phyloP scores from a whole-genome alignment of 2,888 invertebrate species.

The Spatulosminthurus flaviceps region DNA sequence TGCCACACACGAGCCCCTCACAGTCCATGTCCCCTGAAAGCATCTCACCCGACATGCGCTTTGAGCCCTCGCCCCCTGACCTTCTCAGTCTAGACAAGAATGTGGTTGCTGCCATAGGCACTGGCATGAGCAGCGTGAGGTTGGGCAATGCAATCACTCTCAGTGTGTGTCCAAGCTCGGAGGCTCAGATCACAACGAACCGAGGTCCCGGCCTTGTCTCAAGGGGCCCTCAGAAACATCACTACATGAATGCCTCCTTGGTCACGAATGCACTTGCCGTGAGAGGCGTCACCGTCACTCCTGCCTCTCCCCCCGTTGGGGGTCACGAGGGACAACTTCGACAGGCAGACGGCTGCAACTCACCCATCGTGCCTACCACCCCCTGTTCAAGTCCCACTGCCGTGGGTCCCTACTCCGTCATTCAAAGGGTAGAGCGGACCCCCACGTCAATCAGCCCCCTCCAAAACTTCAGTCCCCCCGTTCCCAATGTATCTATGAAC shows the following conservation, averaged over 20 bases:
- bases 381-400: conserved; percentile 41
- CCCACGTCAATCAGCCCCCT: conserved; percentile 38
- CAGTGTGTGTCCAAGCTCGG: conserved; percentile 53
- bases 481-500: background rate
- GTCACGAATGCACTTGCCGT: conserved; percentile 53
- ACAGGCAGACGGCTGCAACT: conserved; percentile 25
- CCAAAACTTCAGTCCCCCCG: conserved; percentile 47
- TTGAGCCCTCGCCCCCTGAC: background rate
- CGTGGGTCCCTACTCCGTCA: conserved; percentile 43
- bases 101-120: conserved; percentile 51
- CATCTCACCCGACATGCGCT: conserved; percentile 5
- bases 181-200: background rate
- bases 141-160: conserved; percentile 56
- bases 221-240: background rate
- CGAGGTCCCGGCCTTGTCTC: no score
- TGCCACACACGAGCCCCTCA: background rate
- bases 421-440: conserved; percentile 35
- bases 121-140: conserved; percentile 41
- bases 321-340: background rate
- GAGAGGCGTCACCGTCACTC: conserved; percentile 60
- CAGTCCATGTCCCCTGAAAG: conserved; percentile 23
- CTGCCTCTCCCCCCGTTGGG: conserved; percentile 53
- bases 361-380: conserved; percentile 25
- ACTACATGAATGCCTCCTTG: conserved; percentile 6
- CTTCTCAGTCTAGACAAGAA: conserved; percentile 34